phyloP scores from a whole-genome alignment of 2,113 vertebrate species.

The Halcyon malimbica region DNA sequence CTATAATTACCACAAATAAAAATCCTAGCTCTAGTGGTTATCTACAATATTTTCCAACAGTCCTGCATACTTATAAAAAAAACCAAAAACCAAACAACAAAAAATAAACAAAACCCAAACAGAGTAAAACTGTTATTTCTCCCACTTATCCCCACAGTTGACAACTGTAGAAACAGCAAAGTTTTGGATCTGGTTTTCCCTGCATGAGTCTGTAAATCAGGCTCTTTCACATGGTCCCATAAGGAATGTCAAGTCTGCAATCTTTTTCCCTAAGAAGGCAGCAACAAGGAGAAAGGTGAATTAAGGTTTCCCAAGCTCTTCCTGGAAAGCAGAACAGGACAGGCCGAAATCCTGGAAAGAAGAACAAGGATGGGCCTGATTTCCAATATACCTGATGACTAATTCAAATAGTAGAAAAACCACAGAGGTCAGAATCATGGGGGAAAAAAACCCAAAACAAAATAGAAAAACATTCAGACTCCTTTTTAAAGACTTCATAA shows the following conservation, averaged over 20 bases:
- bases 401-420: constrained; percentile 28
- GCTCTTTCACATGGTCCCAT: background rate
- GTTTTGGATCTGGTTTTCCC: background rate
- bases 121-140: background rate
- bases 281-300: background rate
- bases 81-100: background rate
- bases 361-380: background rate
- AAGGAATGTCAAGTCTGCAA: background rate
- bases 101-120: background rate
- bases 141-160: background rate
- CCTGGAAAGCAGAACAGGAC: constrained; percentile 26
- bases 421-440: background rate
- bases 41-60: background rate
- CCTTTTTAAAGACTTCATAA: background rate
- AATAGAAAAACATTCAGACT: background rate
- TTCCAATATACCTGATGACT: constrained; percentile 26
- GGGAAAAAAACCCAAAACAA: background rate
- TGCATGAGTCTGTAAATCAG: background rate
- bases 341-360: background rate
- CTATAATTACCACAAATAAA: background rate
- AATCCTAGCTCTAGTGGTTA: background rate
- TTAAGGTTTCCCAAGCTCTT: background rate
- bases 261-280: background rate
- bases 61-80: background rate
- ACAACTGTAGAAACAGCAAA: background rate